Evolutionary conservation across 2,797 vertebrate genomes (phyloP), one percentile per base, ranked within the genome.

Genomic region (Oreochromis mossambicus): DNA sequence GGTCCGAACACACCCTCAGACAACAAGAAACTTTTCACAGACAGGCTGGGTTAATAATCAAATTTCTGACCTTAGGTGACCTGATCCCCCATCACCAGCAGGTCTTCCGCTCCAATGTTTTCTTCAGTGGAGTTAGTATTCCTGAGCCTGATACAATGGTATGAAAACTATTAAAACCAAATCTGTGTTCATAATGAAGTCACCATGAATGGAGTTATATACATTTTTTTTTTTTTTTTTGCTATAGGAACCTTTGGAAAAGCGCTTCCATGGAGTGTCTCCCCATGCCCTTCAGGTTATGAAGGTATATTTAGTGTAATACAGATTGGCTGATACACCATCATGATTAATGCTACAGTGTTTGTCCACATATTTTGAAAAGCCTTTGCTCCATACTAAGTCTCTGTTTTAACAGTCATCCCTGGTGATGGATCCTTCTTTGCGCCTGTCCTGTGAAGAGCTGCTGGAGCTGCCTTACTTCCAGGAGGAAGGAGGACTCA

Each of bases 31-130:
- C 19, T 13, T 38, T 63, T 38, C 6, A 36, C 34, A 63, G 11
- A 21, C 58, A 38, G 6, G 58, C 19, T 21, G 58, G 34, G 34
- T 21, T 85, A 8, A 73, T 77, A 1, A 63, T 83, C 26, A 75
- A 2, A 17, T 83, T 77, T 85, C 73, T 83, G 82, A 79, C 91
- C 85, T 41, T 88, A 98, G 97, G 97, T 92, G 97, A 98, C 89
- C 95, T 98, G 88, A 98, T 97, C 89, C 97, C 97, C 83, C 96
- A 96, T 61, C 97, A 98, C 85, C 97, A 98, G 80, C 97, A 96
- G 90, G 96, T 97, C 82, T 98, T 98, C 91, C 96, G 89, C 84
- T 97, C 97, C 85, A 98, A 98, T 66, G 95, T 97, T 34, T 98
- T 97, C 95, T 98, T 98, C 92, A 97, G 92, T 6, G 97, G 97